Evolutionary conservation across 2,113 vertebrate species (phyloP), one percentile per base, ranked within the genome.

Genomic region (Ailurus styani): DNA sequence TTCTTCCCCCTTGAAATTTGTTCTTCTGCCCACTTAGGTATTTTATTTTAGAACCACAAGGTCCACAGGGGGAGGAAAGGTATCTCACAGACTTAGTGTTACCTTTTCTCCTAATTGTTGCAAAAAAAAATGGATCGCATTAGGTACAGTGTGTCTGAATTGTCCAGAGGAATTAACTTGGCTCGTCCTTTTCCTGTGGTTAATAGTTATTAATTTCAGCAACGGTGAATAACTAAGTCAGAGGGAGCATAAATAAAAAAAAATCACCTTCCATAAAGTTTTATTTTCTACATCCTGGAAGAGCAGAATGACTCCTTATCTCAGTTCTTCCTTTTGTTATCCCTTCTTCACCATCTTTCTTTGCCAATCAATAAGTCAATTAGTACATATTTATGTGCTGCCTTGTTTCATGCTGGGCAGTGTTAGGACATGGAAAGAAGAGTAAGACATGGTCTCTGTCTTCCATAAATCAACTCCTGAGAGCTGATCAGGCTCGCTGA

Each of bases 71-170:
- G 11, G 2, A 87, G 42, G 37, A 34, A 42, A 40, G 37, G 4
- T 75, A 34, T 83, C 60, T 42, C 42, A 75, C 50, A 83, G 55
- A 64, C 54, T 90, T 96, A 23, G 7, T 62, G 23, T 34, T 93
- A 47, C 37, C 37, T 95, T 91, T 88, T 40, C 37, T 90, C 12
- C 57, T 96, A 90, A 97, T 97, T 98, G 87, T 55, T 83, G 47
- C 72, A n/a, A 85, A 93, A 85, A 85, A 84, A 87, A 96, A 72
- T 79, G 70, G 91, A 89, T 97, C 0, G 0, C 60, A 77, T 90
- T 62, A 86, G 87, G 25, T 73, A 45, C 7, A 8, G 42, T 45
- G 23, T 54, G 31, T 31, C 17, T n/a, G 40, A 92, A 85, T 82
- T 94, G 52, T 93, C 64, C 34, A 40, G 72, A 91, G 54, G 14